phyloP scores from a whole-genome alignment of 2,888 invertebrate genomes.

The Eueremaeus valkanovi region DNA sequence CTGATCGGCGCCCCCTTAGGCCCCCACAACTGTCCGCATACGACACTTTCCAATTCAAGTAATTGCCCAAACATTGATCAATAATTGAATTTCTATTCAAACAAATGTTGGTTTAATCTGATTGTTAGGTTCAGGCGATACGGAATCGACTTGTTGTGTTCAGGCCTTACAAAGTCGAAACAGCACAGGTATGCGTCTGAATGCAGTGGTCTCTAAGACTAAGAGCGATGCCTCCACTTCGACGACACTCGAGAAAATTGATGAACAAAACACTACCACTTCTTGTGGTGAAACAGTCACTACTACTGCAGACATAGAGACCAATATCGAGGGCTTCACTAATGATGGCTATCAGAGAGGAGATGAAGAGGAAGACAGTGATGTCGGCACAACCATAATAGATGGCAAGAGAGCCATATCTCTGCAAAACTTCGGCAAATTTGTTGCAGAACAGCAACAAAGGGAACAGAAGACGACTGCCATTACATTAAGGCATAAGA shows the following conservation, averaged over 20 bases:
- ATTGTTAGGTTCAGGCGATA: constrained; percentile 21
- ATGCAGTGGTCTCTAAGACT: constrained; percentile 21
- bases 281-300: not conserved
- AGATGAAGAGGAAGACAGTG: constrained; percentile 41
- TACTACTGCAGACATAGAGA: constrained; percentile 18
- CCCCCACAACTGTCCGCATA: constrained; percentile 2
- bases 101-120: too few species aligned
- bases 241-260: constrained; percentile 10
- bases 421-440: constrained; percentile 47
- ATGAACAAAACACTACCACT: not conserved
- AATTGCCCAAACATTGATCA: not conserved
- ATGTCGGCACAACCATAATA: constrained; percentile 46
- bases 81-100: not conserved
- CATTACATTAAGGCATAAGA: constrained; percentile 21
- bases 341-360: constrained; percentile 30
- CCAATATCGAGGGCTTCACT: constrained; percentile 16
- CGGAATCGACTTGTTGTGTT: constrained; percentile 37
- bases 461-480: not conserved
- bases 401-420: constrained; percentile 48
- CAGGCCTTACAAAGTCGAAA: not conserved
- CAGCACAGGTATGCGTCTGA: not conserved
- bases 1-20: constrained; percentile 37
- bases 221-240: constrained; percentile 41
- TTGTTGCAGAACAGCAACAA: constrained; percentile 40
- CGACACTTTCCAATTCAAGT: not conserved